Evolutionary conservation across 2,888 invertebrate species (phyloP), one percentile per base, ranked within the genome.

Genomic region (Drosophila mercatorum): DNA sequence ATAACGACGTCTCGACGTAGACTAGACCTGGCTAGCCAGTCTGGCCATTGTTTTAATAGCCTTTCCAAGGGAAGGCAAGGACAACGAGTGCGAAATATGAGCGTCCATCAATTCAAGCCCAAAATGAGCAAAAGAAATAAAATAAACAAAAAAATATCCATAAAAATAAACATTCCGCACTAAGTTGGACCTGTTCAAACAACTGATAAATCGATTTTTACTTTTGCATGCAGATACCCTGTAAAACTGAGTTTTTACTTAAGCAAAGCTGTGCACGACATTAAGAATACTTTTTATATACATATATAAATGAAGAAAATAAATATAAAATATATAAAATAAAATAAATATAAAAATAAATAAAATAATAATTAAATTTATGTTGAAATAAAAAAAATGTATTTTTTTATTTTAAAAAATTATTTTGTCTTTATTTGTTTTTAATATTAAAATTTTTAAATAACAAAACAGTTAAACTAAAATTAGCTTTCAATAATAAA

Each of bases 121-220:
- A 34, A 68, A 68, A 68, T 38, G 31, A 34, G 46, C 34, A 28
- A 53, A 49, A 51, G 34, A n/a, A 56, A n/a, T 49, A 49, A 31
- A 47, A 28, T 40, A 38, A 62, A 22, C 17, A 38, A 22, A 14
- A 55, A 26, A 55, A 40, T 26, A 41, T 26, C 17, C 14, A 6
- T 41, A 11, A 55, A 40, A 41, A 28, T 28, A 55, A 36, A 34
- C 31, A 41, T 17, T 34, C 14, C 14, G 17, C 26, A n/a, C 63
- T 17, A 26, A 40, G 11, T 51, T 64, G n/a, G 17, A 43, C 38
- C 43, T 22, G 43, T 51, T 34, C 40, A 47, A 67, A 40, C 44
- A 66, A 55, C 55, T 67, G 59, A 68, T 58, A 70, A 61, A 80
- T 79, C 74, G 78, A 79, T 84, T 71, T 78, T 62, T 43, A 36